phyloP scores from a whole-genome alignment of 1,140 invertebrate genomes.

The Artemia franciscana region DNA sequence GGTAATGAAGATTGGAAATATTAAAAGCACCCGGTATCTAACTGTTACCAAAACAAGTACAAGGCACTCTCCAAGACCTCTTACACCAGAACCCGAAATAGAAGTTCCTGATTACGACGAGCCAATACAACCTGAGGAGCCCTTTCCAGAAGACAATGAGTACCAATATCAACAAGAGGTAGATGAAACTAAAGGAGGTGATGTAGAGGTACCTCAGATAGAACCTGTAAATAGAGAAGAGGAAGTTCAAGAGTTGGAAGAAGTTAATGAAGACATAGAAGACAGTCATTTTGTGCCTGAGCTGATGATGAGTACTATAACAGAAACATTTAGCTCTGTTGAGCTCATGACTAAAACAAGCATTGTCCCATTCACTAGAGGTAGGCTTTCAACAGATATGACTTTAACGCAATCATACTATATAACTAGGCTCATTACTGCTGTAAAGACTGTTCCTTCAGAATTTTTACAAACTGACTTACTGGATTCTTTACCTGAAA shows the following conservation, averaged over 20 bases:
- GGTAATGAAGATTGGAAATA: slow-evolving; percentile 60
- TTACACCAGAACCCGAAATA: slow-evolving; percentile 28
- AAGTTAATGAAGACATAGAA: slow-evolving; percentile 23
- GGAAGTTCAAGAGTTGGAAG: slow-evolving; percentile 11
- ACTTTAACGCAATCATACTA: slow-evolving; percentile 69
- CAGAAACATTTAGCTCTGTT: slow-evolving; percentile 68
- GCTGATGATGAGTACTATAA: slow-evolving; percentile 51
- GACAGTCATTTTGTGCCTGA: slow-evolving; percentile 39
- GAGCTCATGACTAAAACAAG: slow-evolving; percentile 64
- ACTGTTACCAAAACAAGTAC: slow-evolving; percentile 20
- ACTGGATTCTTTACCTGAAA: slow-evolving; percentile 24
- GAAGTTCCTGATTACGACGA: slow-evolving; percentile 19
- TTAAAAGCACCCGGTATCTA: slow-evolving; percentile 46
- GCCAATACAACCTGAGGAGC: background rate
- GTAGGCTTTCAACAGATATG: slow-evolving; percentile 27
- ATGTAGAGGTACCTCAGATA: background rate
- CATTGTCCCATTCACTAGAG: slow-evolving; percentile 46
- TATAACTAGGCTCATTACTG: slow-evolving; percentile 56
- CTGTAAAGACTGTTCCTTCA: slow-evolving; percentile 62
- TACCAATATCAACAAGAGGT: no score
- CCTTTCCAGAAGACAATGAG: background rate
- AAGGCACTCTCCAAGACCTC: slow-evolving; percentile 21
- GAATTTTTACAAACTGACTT: slow-evolving; percentile 37
- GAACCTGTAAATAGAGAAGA: slow-evolving; percentile 6
- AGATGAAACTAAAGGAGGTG: background rate